Percentiles rank a stretch among this genome's conserved stretches.
Evolutionary conservation across 2,113 vertebrate genomes (phyloP).

Genomic region (Trogon melanurus): DNA sequence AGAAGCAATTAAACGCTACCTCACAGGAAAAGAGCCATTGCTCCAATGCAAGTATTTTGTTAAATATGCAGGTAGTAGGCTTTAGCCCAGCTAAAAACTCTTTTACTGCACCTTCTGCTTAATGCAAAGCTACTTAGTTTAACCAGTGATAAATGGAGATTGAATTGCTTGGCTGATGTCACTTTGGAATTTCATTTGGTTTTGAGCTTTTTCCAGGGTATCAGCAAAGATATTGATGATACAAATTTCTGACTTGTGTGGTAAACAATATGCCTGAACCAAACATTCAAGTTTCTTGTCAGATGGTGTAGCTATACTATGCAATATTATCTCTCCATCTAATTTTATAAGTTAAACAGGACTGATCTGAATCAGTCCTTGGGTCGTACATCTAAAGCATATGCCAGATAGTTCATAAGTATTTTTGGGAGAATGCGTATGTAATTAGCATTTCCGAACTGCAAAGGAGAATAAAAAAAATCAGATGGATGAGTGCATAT

Average conservation of each 20-base stretch:
- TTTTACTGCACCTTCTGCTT: neutral
- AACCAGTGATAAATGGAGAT: neutral
- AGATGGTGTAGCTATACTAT: neutral
- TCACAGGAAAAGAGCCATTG: slow-evolving; percentile 89
- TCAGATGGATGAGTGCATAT: neutral
- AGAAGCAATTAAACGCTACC: slow-evolving; percentile 94
- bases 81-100: neutral
- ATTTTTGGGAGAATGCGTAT: neutral
- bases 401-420: neutral
- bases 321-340: neutral
- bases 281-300: neutral
- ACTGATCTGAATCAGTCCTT: neutral
- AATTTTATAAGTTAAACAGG: neutral
- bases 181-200: neutral
- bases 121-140: neutral
- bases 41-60: slow-evolving; percentile 86
- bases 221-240: neutral
- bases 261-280: neutral
- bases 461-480: neutral
- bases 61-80: neutral
- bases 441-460: neutral
- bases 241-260: neutral
- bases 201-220: neutral
- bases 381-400: neutral
- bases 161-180: neutral